Base-by-base conservation (phyloP, 2,888 invertebrate species). In the Tetragonisca angustula region DNA sequence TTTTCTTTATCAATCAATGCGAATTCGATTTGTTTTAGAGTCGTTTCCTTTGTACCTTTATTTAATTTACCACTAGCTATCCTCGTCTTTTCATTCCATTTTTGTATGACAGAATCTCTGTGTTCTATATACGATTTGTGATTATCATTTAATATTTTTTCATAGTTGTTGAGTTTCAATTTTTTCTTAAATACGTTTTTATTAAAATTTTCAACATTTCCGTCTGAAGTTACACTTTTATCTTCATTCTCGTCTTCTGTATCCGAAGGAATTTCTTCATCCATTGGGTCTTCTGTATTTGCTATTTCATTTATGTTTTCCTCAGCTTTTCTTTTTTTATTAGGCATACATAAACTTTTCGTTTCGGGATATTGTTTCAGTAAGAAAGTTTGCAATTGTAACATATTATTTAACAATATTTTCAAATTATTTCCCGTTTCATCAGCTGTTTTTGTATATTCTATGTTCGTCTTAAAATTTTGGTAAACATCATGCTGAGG, bases 71-170 rank as follows among this genome's bases (percentile, higher is more conserved):
- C 96, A 19, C 96, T 95, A 0, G 97, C 95, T 54, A 98, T 94
- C 87, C 97, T 96, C 0, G 98, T 99, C 94, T 98, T 98, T 84
- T 99, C 98, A 94, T 98, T 97, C 99, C 99, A 99, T 94, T 98
- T 98, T 90, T 98, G 97, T 83, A 99, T 97, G 15, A 97, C 97
- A 0, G 96, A 95, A 92, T 99, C 97, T 93, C 98, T 96, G 91
- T 97, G 98, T 13, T 95, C 92, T 87, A 95, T 95, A 87, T 97
- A 97, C 4, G 95, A 94, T 88, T 96, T 95, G 91, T 97, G 96
- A 64, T 95, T 95, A 15, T 94, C 94, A 15, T 95, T 92, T 54
- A 98, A 94, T 84, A 96, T 95, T 69, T 94, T 93, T 88, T 96
- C 96, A 92, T 96, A 97, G 27, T 97, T 96, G 65, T 94, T 93